phyloP scores from a whole-genome alignment of 2,797 vertebrate species.

The Sebastes matsubarae region DNA sequence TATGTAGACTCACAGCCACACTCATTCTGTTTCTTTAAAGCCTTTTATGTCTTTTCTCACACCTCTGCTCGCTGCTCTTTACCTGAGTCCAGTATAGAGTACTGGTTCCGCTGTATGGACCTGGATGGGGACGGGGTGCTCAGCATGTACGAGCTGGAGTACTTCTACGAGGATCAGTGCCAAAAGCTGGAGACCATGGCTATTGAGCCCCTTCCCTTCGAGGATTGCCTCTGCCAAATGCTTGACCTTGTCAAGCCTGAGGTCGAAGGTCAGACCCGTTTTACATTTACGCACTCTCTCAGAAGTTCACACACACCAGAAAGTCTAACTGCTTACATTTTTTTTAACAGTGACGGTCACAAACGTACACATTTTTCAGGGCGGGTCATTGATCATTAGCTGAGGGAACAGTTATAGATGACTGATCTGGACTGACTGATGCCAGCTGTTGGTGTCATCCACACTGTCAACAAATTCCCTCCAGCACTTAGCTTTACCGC shows the following conservation, averaged over 20 bases:
- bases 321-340: not conserved
- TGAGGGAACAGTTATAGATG: constrained; percentile 27
- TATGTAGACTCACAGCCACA: constrained; percentile 39
- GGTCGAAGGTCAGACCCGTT: constrained; percentile 82
- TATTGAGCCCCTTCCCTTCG: constrained; percentile 93
- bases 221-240: constrained; percentile 97
- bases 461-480: constrained; percentile 42
- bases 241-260: constrained; percentile 93
- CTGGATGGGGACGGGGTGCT: constrained; percentile 93
- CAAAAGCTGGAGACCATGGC: constrained; percentile 92
- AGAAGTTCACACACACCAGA: not conserved
- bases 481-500: constrained; percentile 39
- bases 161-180: constrained; percentile 96
- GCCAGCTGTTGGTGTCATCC: constrained; percentile 58
- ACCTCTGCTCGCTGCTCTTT: not conserved
- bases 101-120: constrained; percentile 99
- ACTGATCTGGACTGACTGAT: not conserved
- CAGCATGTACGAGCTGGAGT: constrained; percentile 95
- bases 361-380: constrained; percentile 1
- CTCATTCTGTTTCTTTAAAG: not conserved
- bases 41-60: not conserved
- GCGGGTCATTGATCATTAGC: constrained; percentile 31
- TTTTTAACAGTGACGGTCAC: not conserved
- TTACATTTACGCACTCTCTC: constrained; percentile 20
- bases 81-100: constrained; percentile 88